Conservation (phyloP, 2,113 vertebrate genomes). For the Steatornis caripensis region DNA sequence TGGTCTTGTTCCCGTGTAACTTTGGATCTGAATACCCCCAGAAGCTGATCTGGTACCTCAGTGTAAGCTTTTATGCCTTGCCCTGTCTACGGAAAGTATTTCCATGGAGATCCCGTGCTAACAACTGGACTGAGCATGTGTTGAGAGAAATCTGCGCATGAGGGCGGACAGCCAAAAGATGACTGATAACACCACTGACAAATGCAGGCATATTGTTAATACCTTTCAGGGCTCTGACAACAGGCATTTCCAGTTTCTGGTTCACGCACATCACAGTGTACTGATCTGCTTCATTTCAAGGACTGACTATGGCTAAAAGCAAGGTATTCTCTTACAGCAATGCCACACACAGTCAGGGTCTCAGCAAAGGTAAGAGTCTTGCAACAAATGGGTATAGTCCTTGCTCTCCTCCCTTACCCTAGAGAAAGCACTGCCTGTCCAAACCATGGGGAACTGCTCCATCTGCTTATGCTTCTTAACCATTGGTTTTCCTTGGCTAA, state of each 20-base stretch:
- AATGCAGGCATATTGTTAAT: slow-evolving; percentile 18
- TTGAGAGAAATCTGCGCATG: background rate
- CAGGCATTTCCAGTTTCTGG: slow-evolving; percentile 64
- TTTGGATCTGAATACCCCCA: background rate
- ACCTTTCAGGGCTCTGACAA: slow-evolving; percentile 29
- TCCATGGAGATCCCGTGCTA: background rate
- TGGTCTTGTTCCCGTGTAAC: background rate
- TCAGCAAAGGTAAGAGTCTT: background rate
- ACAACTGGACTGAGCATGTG: background rate
- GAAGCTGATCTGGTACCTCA: background rate
- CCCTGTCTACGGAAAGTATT: background rate
- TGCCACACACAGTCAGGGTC: background rate
- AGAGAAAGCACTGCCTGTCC: background rate
- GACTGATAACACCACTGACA: slow-evolving; percentile 40
- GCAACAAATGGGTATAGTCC: background rate
- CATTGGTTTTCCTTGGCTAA: background rate
- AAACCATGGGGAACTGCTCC: background rate
- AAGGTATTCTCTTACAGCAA: background rate
- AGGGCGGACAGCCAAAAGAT: slow-evolving; percentile 3
- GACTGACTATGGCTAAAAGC: background rate
- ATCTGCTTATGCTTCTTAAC: background rate
- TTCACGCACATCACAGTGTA: background rate
- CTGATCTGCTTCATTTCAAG: background rate
- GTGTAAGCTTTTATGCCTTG: background rate
- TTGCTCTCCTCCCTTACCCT: background rate